Evolutionary conservation across 2,888 invertebrate genomes (phyloP), one percentile per base, ranked within the genome.

Genomic region (Ectobius pallidus): DNA sequence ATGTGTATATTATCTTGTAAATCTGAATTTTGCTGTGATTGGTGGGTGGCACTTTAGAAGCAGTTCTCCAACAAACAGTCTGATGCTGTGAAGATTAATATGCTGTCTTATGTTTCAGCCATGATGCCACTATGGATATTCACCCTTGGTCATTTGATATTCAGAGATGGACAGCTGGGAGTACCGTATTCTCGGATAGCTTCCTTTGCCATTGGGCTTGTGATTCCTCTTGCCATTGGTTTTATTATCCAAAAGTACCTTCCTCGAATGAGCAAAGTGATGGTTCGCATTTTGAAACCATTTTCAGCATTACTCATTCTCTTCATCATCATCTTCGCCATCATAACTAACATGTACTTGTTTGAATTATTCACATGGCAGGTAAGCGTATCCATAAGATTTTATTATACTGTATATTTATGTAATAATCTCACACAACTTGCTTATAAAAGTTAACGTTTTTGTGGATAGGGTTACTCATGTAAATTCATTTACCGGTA

Each of bases 61-160:
- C n/a, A n/a, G n/a, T n/a, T n/a, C n/a, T n/a, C n/a, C n/a, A n/a
- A n/a, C n/a, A n/a, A n/a, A n/a, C n/a, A n/a, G n/a, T n/a, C n/a
- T n/a, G n/a, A n/a, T n/a, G n/a, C n/a, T n/a, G 11, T 11, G 34
- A 34, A 34, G 6, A 34, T 34, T 34, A 34, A 34, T 34, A 34
- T 34, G 7, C 34, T 34, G 11, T 34, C 7, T 34, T 25, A 4
- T 58, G 27, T 58, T 34, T 83, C 84, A 92, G 92, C 84, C 52
- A 91, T 95, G 85, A 95, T 97, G 89, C 97, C 97, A 0, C 80
- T 94, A 1, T 97, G 97, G 97, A 85, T 96, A 6, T 94, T 96
- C 81, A 94, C 95, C 0, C 85, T 97, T 55, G 97, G 97, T 0
- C 88, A 87, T 78, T 79, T 81, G 16, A 92, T 95, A 72, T 94